phyloP scores from a whole-genome alignment of 1,140 invertebrate species.

The Wasmannia auropunctata region DNA sequence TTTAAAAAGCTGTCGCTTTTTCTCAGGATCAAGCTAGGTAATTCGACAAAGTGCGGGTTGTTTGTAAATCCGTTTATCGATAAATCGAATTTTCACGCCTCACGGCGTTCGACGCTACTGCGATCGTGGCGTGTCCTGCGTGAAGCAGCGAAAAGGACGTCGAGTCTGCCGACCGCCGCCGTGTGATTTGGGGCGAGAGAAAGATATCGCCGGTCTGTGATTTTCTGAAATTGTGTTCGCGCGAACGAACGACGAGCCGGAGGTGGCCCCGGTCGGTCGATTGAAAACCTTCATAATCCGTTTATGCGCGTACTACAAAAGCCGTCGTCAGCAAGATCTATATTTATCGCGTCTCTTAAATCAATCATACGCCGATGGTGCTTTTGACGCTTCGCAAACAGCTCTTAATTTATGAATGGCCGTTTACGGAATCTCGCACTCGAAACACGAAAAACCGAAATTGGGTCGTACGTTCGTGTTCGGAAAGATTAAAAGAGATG shows the following conservation, averaged over 20 bases:
- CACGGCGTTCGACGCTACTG: conserved; percentile 21
- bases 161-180: conserved; percentile 1
- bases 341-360: conserved; percentile 59
- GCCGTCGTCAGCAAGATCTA: conserved; percentile 32
- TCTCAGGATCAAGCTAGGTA: conserved; percentile 18
- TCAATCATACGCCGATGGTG: conserved; percentile 47
- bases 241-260: background rate
- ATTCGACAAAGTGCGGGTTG: conserved; percentile 43
- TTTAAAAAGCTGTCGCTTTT: conserved; percentile 39
- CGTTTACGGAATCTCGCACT: background rate
- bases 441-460: conserved; percentile 43
- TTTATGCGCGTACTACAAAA: conserved; percentile 29
- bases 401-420: conserved; percentile 51
- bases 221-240: conserved; percentile 43
- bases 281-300: conserved; percentile 54
- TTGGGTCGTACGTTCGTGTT: background rate
- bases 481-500: background rate
- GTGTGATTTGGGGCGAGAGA: conserved; percentile 44
- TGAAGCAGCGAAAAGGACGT: conserved; percentile 12
- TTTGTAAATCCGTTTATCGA: conserved; percentile 65
- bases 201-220: conserved; percentile 38
- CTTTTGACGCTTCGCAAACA: conserved; percentile 32
- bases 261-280: conserved; percentile 1
- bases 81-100: conserved; percentile 58
- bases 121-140: conserved; percentile 12